Conservation (phyloP, 2,113 vertebrate species). For the Ploceus nigricollis region DNA sequence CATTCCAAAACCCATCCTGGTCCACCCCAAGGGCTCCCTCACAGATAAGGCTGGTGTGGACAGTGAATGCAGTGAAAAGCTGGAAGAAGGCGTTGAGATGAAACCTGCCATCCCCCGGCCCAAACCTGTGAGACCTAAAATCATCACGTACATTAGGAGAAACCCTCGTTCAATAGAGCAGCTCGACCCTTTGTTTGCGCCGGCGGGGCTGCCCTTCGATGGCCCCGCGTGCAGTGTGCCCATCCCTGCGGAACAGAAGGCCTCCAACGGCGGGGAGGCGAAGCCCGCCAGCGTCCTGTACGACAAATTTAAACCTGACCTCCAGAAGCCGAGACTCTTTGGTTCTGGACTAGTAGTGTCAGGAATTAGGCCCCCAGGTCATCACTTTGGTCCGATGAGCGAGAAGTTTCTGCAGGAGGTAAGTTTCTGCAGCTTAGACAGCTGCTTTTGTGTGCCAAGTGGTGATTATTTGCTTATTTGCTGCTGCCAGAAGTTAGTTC, state of each 20-base stretch:
- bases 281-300: constrained; percentile 76
- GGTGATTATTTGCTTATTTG: background rate
- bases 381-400: constrained; percentile 71
- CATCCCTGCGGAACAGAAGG: constrained; percentile 74
- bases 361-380: constrained; percentile 78
- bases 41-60: constrained; percentile 54
- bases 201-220: constrained; percentile 66
- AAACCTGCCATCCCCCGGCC: constrained; percentile 80
- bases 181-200: constrained; percentile 68
- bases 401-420: constrained; percentile 87
- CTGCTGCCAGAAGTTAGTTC: background rate
- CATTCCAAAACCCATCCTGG: constrained; percentile 83
- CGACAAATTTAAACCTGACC: constrained; percentile 87
- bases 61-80: constrained; percentile 65
- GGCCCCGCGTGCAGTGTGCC: constrained; percentile 65
- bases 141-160: constrained; percentile 93
- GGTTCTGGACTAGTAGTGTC: constrained; percentile 75
- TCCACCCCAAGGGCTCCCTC: constrained; percentile 64
- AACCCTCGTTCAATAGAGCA: constrained; percentile 77
- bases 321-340: constrained; percentile 82
- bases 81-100: constrained; percentile 70
- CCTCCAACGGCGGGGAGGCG: constrained; percentile 1
- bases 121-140: constrained; percentile 91
- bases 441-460: background rate
- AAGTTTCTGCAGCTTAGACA: constrained; percentile 41